A percentile compares a stretch with the other conserved stretches of the same genome.
Evolutionary conservation across 92 coral and sea anemone species (phyloP).

Genomic region (Zoanthus solanderi): DNA sequence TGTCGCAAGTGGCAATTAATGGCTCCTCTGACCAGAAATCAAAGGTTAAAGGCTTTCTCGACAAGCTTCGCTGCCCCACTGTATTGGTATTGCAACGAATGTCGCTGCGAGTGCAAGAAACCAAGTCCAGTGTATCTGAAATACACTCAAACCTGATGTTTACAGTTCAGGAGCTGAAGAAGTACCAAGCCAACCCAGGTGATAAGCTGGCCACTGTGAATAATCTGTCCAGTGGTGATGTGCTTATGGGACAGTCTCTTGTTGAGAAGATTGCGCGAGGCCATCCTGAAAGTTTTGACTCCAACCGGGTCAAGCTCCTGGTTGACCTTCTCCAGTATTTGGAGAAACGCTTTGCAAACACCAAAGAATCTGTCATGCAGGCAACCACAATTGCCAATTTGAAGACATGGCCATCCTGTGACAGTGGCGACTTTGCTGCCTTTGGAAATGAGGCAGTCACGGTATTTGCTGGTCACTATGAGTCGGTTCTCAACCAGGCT

Average conservation of each 20-base stretch:
- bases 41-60: conserved; percentile 50
- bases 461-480: conserved; percentile 40
- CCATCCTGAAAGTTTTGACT: not conserved
- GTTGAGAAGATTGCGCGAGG: conserved; percentile 14
- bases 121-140: conserved; percentile 14
- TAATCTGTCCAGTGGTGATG: conserved; percentile 13
- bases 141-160: conserved; percentile 4
- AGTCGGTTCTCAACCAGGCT: conserved; percentile 24
- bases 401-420: conserved; percentile 42
- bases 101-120: conserved; percentile 3
- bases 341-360: conserved; percentile 53
- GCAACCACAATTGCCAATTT: conserved; percentile 55
- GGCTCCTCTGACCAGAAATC: conserved; percentile 32
- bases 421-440: conserved; percentile 14
- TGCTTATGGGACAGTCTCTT: conserved; percentile 13
- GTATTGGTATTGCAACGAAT: conserved; percentile 20
- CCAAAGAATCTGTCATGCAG: conserved; percentile 46
- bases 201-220: conserved; percentile 4
- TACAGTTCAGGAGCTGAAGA: conserved; percentile 12
- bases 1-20: not conserved
- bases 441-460: conserved; percentile 47
- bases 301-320: conserved; percentile 5
- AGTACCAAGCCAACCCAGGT: conserved; percentile 6
- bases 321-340: conserved; percentile 11
- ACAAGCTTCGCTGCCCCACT: conserved; percentile 36